Evolutionary conservation across 2,797 vertebrate genomes (phyloP), one percentile per base, ranked within the genome.

Genomic region (Galagoides demidoff): DNA sequence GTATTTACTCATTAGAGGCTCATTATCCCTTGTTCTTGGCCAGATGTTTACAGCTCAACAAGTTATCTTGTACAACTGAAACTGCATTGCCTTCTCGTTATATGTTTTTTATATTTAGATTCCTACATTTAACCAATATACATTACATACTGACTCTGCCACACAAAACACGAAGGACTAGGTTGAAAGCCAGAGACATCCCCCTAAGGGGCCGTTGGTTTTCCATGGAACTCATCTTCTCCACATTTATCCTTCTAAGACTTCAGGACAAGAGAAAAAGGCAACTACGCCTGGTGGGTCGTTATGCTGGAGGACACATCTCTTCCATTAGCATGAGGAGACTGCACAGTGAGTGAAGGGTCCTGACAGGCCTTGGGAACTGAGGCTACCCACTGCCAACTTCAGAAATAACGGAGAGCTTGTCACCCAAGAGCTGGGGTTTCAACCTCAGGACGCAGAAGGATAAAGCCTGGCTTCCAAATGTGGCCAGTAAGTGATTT

Each of bases 331-430:
- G 52, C 49, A 63, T 34, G 70, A 39, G 3, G 43, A 95, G 43
- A 61, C 57, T 37, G 39, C 73, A 22, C 22, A 20, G 68, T 22
- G 66, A 63, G 22, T 14, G 43, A 43, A 64, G 11, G 57, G 39
- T 76, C 52, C 85, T 27, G 14, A 91, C 0, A 82, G 81, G 37
- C 45, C 52, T n/a, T 7, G 9, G 31, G 64, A 61, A 64, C 14
- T 11, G 14, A 2, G 0, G 59, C 23, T 49, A n/a, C 71, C 57
- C 4, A 2, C 0, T 4, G 39, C 20, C 5, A 10, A 52, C 29
- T 37, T 63, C n/a, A 39, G 0, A 37, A 52, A 31, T 66, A 59
- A 34, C 7, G 11, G 2, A 12, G 29, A 34, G 29, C 57, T 20
- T 61, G 45, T 0, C 37, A 63, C 7, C 66, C 0, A 4, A 61